Conservation (phyloP, 2,888 invertebrate genomes). For the Bombylius major region DNA sequence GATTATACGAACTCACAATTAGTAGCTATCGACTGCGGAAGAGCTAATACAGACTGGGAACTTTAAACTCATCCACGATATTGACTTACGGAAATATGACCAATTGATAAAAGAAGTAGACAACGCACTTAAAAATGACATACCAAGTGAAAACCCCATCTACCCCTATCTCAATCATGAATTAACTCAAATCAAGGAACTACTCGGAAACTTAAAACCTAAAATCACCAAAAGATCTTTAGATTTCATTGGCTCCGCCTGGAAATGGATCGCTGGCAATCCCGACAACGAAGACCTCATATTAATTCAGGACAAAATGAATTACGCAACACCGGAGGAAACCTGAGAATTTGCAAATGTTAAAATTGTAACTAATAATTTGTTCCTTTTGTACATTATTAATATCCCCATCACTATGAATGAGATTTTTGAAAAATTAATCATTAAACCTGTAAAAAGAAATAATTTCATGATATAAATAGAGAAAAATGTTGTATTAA, state of each 20-base stretch:
- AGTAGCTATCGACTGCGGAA: not conserved
- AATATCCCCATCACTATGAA: slow-evolving; percentile 11
- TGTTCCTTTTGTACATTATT: slow-evolving; percentile 13
- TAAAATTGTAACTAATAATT: slow-evolving; percentile 13
- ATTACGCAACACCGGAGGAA: slow-evolving; percentile 13
- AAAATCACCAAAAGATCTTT: not conserved
- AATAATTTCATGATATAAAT: slow-evolving; percentile 7
- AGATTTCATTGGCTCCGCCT: not conserved
- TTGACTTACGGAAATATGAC: not conserved
- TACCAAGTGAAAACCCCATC: not conserved
- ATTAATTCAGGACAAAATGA: not conserved
- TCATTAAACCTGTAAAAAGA: slow-evolving; percentile 11
- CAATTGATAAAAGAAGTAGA: not conserved
- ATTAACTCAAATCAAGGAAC: not conserved
- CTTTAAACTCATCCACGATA: not conserved
- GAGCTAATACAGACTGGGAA: slow-evolving; percentile 1
- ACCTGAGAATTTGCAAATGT: slow-evolving; percentile 15
- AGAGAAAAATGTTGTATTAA: slow-evolving; percentile 6
- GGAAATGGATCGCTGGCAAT: slow-evolving; percentile 2
- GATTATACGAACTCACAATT: not conserved
- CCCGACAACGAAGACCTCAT: not conserved
- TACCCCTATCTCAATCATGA: not conserved
- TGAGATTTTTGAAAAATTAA: slow-evolving; percentile 9
- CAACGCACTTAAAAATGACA: no score
- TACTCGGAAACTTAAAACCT: not conserved